Percentiles rank a stretch among this genome's conserved stretches.
Evolutionary conservation across 2,113 vertebrate genomes (phyloP).

Genomic region (Notiomystis cincta): DNA sequence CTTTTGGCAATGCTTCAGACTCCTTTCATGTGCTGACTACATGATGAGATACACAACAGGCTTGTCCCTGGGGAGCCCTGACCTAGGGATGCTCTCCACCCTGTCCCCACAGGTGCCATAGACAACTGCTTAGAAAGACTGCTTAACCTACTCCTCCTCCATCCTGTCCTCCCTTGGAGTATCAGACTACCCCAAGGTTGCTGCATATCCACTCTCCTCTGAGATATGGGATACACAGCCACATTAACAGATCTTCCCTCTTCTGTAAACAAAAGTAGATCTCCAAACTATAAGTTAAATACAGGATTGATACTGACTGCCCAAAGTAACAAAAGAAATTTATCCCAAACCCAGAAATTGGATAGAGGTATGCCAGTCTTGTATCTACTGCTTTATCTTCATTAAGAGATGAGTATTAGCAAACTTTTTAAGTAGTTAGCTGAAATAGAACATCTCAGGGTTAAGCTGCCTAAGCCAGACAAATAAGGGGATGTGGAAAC

Average conservation of each 20-base stretch:
- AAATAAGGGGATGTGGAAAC: fast-evolving
- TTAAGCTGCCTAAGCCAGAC: neutral
- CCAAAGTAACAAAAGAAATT: neutral
- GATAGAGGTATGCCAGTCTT: neutral
- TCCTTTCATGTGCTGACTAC: neutral
- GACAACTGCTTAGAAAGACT: neutral
- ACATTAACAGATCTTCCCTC: neutral
- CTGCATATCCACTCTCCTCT: neutral
- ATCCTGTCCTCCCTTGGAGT: neutral
- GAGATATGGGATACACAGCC: neutral
- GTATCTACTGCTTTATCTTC: neutral
- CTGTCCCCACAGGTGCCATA: neutral
- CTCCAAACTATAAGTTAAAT: neutral
- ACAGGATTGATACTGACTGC: neutral
- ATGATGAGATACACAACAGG: fast-evolving
- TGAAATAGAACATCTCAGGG: neutral
- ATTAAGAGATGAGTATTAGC: neutral
- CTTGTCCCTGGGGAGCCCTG: neutral
- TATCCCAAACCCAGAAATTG: neutral
- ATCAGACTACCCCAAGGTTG: neutral
- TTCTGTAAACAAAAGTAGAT: neutral
- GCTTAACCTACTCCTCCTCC: neutral
- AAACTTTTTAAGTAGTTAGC: neutral
- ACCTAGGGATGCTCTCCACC: neutral
- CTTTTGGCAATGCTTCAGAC: neutral